Evolutionary conservation across 2,888 invertebrate species (phyloP), one percentile per base, ranked within the genome.

Genomic region (Drosophila antonietae): DNA sequence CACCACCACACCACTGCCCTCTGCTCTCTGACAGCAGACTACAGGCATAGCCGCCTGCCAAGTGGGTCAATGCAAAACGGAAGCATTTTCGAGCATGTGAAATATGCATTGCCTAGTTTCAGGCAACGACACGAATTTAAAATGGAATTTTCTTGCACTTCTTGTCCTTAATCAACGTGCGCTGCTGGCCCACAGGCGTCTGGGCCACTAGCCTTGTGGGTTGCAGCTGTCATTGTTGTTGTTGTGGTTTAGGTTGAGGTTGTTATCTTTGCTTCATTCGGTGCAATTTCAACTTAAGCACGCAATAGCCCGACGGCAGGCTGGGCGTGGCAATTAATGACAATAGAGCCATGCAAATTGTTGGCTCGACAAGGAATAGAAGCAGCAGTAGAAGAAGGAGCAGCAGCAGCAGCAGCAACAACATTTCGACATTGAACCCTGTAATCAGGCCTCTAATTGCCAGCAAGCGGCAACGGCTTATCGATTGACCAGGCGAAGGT

Each of bases 201-300:
- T 60, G 2, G 52, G 56, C 62, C 58, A 20, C 64, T 60, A 68
- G 68, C 60, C 52, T 37, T 23, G 23, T 28, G 46, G 46, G 28
- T 28, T 51, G 51, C 33, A 44, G 55, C 43, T 65, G 39, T 14
- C 14, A 14, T 57, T 61, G 37, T 28, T 51, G 56, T 9, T 18
- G 37, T 23, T 70, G 15, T 52, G 46, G 53, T 12, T 58, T n/a
- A n/a, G 33, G 55, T 20, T 62, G 53, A 37, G 52, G 68, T 68
- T 72, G 83, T 79, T 88, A 82, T 83, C 85, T 82, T 77, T 83
- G 83, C 81, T 83, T 83, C 79, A 81, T 81, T 81, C 78, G 84
- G 79, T 74, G 52, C 73, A 85, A 88, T 85, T 85, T 85, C 83
- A 83, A 88, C 83, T 88, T 84, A 75, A 80, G 86, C 83, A 88